A percentile compares a stretch with the other conserved stretches of the same genome.
Evolutionary conservation across 2,113 vertebrate genomes (phyloP).

Genomic region (Marmota monax): DNA sequence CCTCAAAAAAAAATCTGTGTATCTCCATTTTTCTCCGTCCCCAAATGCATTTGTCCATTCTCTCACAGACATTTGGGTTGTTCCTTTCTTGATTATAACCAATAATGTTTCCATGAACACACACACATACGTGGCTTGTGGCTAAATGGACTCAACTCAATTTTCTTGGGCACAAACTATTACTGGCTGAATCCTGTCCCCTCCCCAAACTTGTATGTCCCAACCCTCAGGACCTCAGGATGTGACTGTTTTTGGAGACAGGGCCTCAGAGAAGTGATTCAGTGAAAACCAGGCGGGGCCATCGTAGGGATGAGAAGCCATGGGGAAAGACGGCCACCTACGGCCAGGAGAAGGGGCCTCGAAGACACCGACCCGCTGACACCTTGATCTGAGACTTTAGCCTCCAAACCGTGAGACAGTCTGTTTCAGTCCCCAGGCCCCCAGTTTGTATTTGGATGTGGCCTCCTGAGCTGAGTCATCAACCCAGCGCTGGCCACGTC

Average conservation of each 20-base stretch:
- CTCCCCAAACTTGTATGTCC: too few species aligned
- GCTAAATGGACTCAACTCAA: background rate
- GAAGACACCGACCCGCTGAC: background rate
- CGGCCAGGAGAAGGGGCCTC: background rate
- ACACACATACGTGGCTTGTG: background rate
- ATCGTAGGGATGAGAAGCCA: background rate
- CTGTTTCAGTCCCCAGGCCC: background rate
- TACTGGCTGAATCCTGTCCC: background rate
- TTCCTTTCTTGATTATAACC: background rate
- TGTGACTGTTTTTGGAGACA: background rate
- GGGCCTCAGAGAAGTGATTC: background rate
- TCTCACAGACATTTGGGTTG: background rate
- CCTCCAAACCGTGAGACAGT: too few species aligned
- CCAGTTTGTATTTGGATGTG: background rate
- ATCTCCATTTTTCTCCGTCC: background rate
- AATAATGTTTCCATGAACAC: background rate
- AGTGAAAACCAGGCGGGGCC: background rate
- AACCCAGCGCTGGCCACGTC: fast-evolving
- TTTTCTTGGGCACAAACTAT: background rate
- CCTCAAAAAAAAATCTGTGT: background rate
- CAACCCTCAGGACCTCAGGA: background rate
- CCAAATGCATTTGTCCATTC: background rate
- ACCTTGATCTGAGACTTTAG: background rate
- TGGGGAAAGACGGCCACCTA: too few species aligned
- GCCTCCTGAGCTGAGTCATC: background rate